Evolutionary conservation across 1,140 invertebrate species (phyloP).

Genomic region (Polypedilum pembai): DNA sequence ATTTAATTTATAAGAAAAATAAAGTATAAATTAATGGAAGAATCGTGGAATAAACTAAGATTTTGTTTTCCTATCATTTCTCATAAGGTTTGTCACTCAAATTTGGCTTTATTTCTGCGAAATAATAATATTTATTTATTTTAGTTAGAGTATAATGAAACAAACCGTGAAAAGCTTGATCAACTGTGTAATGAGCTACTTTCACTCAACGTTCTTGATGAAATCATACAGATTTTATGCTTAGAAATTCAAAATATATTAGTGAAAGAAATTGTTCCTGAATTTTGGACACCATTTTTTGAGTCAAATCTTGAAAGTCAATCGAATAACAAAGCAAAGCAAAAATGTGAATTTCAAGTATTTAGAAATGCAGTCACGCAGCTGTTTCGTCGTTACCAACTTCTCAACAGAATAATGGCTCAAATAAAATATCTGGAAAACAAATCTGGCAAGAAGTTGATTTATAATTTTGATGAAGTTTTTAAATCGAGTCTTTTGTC

Average conservation of each 20-base stretch:
- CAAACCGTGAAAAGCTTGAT: not conserved
- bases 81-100: not conserved
- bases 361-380: conserved; percentile 1
- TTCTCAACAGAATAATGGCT: not conserved
- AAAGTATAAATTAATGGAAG: not conserved
- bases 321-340: not conserved
- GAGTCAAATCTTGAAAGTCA: conserved; percentile 28
- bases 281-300: conserved; percentile 38
- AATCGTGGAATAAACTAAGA: not conserved
- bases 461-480: conserved; percentile 41
- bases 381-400: not conserved
- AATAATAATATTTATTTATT: not conserved
- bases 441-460: not conserved
- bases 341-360: not conserved
- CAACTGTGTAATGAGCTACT: not conserved
- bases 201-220: not conserved
- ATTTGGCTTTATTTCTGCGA: not conserved
- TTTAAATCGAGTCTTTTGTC: conserved; percentile 59
- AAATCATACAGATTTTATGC: not conserved
- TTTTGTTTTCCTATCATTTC: not conserved
- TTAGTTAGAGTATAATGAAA: not conserved
- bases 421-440: not conserved
- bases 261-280: conserved; percentile 34
- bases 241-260: conserved; percentile 27
- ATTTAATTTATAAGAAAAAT: not conserved